Evolutionary conservation across 1,140 invertebrate genomes (phyloP).

Genomic region (Cephus cinctus): DNA sequence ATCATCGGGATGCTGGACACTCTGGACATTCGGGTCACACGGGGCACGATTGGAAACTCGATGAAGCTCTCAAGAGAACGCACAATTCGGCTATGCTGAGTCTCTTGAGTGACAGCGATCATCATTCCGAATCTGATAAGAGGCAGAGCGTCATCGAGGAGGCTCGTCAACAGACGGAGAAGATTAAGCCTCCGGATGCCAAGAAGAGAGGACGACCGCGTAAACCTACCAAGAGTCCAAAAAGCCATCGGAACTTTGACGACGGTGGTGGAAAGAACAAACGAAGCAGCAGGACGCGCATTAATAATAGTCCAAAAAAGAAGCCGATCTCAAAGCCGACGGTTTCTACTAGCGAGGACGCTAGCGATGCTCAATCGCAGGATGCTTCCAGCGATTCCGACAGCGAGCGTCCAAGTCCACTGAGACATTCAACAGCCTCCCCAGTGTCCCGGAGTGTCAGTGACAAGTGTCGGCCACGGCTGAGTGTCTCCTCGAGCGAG

Average conservation of each 20-base stretch:
- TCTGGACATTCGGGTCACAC: conserved; percentile 14
- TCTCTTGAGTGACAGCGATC: conserved; percentile 41
- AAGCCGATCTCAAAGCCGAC: conserved; percentile 35
- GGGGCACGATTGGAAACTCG: conserved; percentile 37
- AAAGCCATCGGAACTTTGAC: conserved; percentile 21
- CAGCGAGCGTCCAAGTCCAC: conserved; percentile 22
- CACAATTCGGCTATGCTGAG: conserved; percentile 29
- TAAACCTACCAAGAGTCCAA: conserved; percentile 42
- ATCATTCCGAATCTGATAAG: conserved; percentile 44
- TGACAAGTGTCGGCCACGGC: conserved; percentile 27
- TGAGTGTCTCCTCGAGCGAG: conserved; percentile 37
- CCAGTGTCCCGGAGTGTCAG: not conserved
- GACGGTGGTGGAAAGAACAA: conserved; percentile 1
- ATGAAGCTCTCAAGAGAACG: conserved; percentile 37
- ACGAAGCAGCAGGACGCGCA: conserved; percentile 29
- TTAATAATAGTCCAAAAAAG: conserved; percentile 32
- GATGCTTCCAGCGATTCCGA: conserved; percentile 35
- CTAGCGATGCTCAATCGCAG: conserved; percentile 27
- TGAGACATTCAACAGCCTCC: conserved; percentile 1
- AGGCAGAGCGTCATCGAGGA: conserved; percentile 19
- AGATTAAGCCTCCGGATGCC: conserved; percentile 47
- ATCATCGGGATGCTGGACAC: conserved; percentile 20
- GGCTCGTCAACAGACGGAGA: conserved; percentile 34
- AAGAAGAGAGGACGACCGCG: conserved; percentile 52
- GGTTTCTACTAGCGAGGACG: conserved; percentile 36